Conservation (phyloP, 2,888 invertebrate species). For the Orchesellides sinensis region DNA sequence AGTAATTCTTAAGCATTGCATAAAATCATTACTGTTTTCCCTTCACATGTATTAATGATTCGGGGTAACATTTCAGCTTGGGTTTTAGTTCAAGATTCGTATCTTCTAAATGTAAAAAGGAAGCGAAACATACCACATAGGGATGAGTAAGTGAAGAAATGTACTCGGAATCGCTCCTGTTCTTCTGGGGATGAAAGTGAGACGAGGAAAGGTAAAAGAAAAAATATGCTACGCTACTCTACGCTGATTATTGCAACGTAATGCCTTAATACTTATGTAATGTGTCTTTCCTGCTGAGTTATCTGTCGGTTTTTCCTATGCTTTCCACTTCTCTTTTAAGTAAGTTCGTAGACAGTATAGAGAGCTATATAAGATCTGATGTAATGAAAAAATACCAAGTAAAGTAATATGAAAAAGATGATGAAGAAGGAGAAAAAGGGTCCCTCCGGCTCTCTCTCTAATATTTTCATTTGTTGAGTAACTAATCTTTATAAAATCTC, state of each 20-base stretch:
- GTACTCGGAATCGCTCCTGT: conserved; percentile 11
- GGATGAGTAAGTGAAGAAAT: conserved; percentile 25
- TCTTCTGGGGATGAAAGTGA: not conserved
- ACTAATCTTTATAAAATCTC: conserved; percentile 64
- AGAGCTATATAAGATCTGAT: conserved; percentile 33
- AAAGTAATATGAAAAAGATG: conserved; percentile 38
- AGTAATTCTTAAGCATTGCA: too few species aligned
- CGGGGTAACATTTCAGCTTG: not conserved
- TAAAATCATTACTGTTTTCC: too few species aligned
- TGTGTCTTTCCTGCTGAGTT: conserved; percentile 70
- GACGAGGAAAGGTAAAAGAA: conserved; percentile 28
- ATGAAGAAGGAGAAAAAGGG: conserved; percentile 44
- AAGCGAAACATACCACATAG: conserved; percentile 32
- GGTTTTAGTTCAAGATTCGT: not conserved
- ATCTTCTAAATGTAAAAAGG: conserved; percentile 28
- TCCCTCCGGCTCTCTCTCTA: conserved; percentile 57
- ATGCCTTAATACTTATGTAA: conserved; percentile 73
- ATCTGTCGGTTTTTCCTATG: conserved; percentile 67
- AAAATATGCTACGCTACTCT: too few species aligned
- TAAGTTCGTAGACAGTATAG: conserved; percentile 9
- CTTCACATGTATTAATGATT: too few species aligned
- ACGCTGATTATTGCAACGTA: conserved; percentile 69
- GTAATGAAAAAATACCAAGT: conserved; percentile 49
- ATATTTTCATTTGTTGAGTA: conserved; percentile 67
- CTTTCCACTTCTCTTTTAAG: conserved; percentile 44